Evolutionary conservation across 2,113 vertebrate species (phyloP).

Genomic region (Protomyctophum bolini): DNA sequence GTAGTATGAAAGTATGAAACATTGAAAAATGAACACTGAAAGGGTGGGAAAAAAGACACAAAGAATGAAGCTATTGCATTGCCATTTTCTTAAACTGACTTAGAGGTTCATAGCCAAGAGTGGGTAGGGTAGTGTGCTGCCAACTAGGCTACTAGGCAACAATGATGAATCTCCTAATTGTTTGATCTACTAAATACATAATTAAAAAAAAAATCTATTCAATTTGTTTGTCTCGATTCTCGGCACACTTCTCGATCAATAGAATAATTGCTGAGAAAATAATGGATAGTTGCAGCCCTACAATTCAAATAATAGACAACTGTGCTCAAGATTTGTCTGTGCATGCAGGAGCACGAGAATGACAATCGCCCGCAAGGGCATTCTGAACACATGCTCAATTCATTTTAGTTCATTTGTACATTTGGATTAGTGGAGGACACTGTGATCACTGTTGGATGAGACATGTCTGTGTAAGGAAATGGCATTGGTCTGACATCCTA

Average conservation of each 20-base stretch:
- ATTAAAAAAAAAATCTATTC: not conserved
- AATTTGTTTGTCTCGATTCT: too few relatives aligned
- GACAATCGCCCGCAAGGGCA: too few relatives aligned
- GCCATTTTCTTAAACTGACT: conserved; percentile 69
- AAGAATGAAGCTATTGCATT: conserved; percentile 14
- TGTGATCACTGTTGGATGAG: not conserved
- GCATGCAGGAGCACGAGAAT: too few relatives aligned
- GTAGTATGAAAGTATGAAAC: conserved; percentile 30
- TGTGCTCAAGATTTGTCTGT: too few relatives aligned
- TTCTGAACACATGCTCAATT: too few relatives aligned
- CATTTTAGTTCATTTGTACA: too few relatives aligned
- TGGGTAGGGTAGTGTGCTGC: not conserved
- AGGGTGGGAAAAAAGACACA: not conserved
- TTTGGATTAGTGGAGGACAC: too few relatives aligned
- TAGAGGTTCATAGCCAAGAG: conserved; percentile 8
- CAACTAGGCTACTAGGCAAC: not conserved
- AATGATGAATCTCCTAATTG: not conserved
- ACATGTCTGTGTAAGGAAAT: conserved; percentile 67
- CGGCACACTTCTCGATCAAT: too few relatives aligned
- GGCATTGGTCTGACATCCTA: conserved; percentile 53
- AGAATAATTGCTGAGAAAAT: too few relatives aligned
- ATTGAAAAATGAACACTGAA: conserved; percentile 17
- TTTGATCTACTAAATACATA: conserved; percentile 8
- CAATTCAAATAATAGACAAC: too few relatives aligned
- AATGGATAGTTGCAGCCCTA: too few relatives aligned